Percentiles rank a stretch among this genome's conserved stretches.
Evolutionary conservation across 1,140 invertebrate species (phyloP).

Genomic region (Eriocheir sinensis): DNA sequence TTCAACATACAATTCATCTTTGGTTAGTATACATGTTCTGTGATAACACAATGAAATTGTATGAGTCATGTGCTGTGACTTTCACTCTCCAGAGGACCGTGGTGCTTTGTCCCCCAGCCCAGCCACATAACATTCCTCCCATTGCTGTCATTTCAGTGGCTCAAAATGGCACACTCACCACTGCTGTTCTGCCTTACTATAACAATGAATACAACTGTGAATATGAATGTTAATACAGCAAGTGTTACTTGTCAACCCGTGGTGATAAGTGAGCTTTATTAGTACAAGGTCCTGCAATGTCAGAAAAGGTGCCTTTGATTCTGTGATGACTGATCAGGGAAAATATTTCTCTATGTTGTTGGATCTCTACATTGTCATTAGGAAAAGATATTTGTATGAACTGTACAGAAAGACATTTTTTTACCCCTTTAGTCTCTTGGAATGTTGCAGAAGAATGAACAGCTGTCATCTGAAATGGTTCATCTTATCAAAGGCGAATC

Average conservation of each 20-base stretch:
- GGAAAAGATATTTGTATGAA: not conserved
- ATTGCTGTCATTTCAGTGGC: not conserved
- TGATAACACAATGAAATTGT: too few relatives aligned
- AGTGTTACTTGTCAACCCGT: not conserved
- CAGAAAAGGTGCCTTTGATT: constrained; percentile 49
- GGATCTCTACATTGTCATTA: not conserved
- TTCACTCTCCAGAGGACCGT: not conserved
- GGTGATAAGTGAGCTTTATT: not conserved
- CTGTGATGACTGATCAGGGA: constrained; percentile 66
- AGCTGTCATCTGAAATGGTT: not conserved
- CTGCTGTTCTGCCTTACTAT: not conserved
- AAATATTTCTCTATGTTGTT: not conserved
- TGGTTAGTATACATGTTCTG: too few relatives aligned
- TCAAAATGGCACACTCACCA: not conserved
- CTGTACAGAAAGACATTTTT: not conserved
- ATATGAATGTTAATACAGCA: not conserved
- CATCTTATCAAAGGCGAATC: not conserved
- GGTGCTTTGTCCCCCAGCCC: too few relatives aligned
- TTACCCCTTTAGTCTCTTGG: not conserved
- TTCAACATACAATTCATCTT: too few relatives aligned
- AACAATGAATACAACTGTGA: not conserved
- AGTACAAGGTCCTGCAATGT: not conserved
- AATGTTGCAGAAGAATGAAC: not conserved
- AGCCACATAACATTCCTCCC: not conserved
- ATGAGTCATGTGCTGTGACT: not conserved